Evolutionary conservation across 2,797 vertebrate genomes (phyloP).

Genomic region (Nasua narica): DNA sequence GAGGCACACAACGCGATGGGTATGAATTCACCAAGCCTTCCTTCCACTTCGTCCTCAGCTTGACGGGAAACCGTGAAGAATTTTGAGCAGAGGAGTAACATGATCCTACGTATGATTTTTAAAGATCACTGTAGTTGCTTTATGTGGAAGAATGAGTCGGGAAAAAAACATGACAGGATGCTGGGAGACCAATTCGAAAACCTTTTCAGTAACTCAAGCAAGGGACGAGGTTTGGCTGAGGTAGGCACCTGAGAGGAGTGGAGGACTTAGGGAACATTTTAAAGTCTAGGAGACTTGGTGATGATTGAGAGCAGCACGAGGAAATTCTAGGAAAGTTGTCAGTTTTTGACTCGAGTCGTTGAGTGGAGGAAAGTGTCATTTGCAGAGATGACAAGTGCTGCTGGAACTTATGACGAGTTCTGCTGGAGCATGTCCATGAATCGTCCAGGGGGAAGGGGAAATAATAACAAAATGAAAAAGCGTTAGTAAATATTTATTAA

Average conservation of each 20-base stretch:
- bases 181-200: conserved; percentile 27
- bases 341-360: background rate
- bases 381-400: background rate
- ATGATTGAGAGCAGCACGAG: background rate
- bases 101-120: background rate
- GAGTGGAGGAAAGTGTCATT: background rate
- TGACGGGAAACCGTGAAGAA: background rate
- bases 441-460: background rate
- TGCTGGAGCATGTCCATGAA: background rate
- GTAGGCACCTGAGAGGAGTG: background rate
- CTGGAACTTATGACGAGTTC: background rate
- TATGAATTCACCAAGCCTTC: background rate
- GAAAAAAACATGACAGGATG: background rate
- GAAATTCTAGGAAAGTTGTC: background rate
- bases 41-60: background rate
- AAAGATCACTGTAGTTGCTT: background rate
- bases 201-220: background rate
- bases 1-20: fast-evolving
- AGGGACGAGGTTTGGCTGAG: background rate
- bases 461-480: background rate
- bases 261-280: background rate
- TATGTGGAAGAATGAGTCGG: background rate
- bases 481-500: background rate
- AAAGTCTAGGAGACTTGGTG: background rate
- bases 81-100: background rate